phyloP scores from a whole-genome alignment of 30 jellyfish, hydroid and myxozoan genomes.

The Turritopsis dohrnii region DNA sequence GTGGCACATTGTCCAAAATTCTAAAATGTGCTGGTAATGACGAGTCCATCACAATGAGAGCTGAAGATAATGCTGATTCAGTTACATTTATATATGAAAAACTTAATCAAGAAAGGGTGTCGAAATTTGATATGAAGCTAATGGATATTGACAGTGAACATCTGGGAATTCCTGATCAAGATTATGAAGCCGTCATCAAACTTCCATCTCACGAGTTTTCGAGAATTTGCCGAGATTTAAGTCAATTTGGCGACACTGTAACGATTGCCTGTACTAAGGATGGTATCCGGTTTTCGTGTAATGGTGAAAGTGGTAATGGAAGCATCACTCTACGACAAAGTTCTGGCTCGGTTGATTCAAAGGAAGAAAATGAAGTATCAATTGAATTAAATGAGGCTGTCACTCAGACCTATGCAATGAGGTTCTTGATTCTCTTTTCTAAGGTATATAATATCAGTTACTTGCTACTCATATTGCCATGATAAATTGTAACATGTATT shows the following conservation, averaged over 20 bases:
- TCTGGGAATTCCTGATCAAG: slow-evolving; percentile 95
- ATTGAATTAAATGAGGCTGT: slow-evolving; percentile 91
- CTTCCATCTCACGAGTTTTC: slow-evolving; percentile 89
- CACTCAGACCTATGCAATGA: slow-evolving; percentile 80
- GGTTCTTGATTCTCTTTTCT: slow-evolving; percentile 75
- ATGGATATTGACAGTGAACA: slow-evolving; percentile 94
- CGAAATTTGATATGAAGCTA: slow-evolving; percentile 75
- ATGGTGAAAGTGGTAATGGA: slow-evolving; percentile 82
- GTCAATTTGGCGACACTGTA: slow-evolving; percentile 93
- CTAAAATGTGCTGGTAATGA: slow-evolving; percentile 75
- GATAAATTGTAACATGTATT: too few relatives aligned
- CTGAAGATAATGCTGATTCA: slow-evolving; percentile 80
- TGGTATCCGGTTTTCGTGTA: slow-evolving; percentile 82
- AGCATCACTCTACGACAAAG: slow-evolving; percentile 83
- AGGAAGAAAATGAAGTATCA: slow-evolving; percentile 72
- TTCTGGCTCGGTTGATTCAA: slow-evolving; percentile 74
- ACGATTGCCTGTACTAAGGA: slow-evolving; percentile 82
- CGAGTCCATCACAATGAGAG: slow-evolving; percentile 71
- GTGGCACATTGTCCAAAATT: slow-evolving; percentile 67
- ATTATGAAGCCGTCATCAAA: slow-evolving; percentile 72
- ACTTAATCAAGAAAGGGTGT: slow-evolving; percentile 86
- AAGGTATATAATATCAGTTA: slow-evolving; percentile 49
- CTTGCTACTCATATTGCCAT: not conserved
- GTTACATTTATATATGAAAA: slow-evolving; percentile 66
- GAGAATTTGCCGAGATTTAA: slow-evolving; percentile 77